Evolutionary conservation across 2,888 invertebrate genomes (phyloP), one percentile per base, ranked within the genome.

Genomic region (Scrobipalpa costella): DNA sequence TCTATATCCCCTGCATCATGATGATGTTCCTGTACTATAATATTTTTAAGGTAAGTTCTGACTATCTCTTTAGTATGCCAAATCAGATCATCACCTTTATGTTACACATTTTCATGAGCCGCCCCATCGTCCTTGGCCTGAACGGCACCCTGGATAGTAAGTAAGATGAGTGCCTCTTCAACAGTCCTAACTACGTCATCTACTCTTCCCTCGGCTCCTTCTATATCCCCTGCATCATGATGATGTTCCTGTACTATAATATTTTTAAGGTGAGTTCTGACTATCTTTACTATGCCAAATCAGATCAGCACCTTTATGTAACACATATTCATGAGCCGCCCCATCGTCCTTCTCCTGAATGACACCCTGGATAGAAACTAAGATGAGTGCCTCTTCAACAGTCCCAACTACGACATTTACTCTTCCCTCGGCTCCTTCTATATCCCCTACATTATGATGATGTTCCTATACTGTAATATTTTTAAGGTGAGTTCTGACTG

Each of bases 351-450:
- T 72, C 99, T 99, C 44, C 94, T 99, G 75, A 99, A 99, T 92
- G 97, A 98, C 85, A 97, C 98, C 1, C 96, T 97, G 0, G 95
- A 97, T 80, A 92, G 98, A 68, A 93, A 94, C 77, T 94, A 95
- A 69, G 95, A 96, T 83, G 94, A 95, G 77, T 99, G 99, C 92
- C 94, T 97, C 75, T 99, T 99, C 93, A 98, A 98, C 92, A 99
- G 98, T 90, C 96, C 98, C 72, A 97, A 98, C 92, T 99, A 99
- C 89, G 97, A 99, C 83, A 96, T 99, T 80, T 98, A 98, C 92
- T 99, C 99, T 13, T 99, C 99, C 63, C 93, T 99, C 73, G 97
- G 98, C 71, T 99, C 99, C 78, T 99, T 99, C 94, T 99, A 98
- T 91, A 98, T 99, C 79, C 99, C 99, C 44, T 97, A 99, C 85